Conservation (phyloP, 1,140 invertebrate species). For the Paralvinella palmiformis region DNA sequence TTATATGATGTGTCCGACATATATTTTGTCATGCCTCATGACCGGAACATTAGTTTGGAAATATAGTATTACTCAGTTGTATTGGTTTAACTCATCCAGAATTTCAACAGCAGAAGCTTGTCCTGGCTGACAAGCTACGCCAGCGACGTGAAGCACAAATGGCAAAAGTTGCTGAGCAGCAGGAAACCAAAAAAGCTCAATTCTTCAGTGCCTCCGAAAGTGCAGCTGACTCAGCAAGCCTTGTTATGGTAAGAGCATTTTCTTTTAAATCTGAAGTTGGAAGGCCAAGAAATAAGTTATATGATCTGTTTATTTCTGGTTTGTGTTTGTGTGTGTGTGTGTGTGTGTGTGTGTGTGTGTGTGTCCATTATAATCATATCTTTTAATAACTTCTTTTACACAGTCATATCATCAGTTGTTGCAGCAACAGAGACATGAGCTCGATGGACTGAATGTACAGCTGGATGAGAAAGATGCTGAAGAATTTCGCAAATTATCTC, state of each 20-base stretch:
- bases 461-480: conserved; percentile 11
- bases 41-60: too few relatives aligned
- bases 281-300: too few relatives aligned
- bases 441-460: background rate
- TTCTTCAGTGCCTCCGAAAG: conserved; percentile 6
- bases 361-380: too few relatives aligned
- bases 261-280: too few relatives aligned
- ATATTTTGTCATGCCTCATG: too few relatives aligned
- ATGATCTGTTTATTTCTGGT: too few relatives aligned
- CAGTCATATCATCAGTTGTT: background rate
- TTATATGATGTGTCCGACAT: too few relatives aligned
- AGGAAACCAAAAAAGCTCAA: conserved; percentile 9
- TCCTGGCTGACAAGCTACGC: conserved; percentile 13
- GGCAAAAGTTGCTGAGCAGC: conserved; percentile 6
- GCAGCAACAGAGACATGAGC: conserved; percentile 6
- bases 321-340: too few relatives aligned
- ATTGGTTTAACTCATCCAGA: conserved; percentile 13
- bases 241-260: conserved; percentile 14
- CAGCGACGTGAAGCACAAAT: conserved; percentile 8
- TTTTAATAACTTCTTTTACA: background rate
- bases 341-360: too few relatives aligned
- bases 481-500: background rate
- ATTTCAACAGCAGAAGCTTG: background rate
- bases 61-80: too few relatives aligned
- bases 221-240: background rate